Base-by-base conservation (phyloP, 2,113 vertebrate species). In the Lepisosteus osseus region DNA sequence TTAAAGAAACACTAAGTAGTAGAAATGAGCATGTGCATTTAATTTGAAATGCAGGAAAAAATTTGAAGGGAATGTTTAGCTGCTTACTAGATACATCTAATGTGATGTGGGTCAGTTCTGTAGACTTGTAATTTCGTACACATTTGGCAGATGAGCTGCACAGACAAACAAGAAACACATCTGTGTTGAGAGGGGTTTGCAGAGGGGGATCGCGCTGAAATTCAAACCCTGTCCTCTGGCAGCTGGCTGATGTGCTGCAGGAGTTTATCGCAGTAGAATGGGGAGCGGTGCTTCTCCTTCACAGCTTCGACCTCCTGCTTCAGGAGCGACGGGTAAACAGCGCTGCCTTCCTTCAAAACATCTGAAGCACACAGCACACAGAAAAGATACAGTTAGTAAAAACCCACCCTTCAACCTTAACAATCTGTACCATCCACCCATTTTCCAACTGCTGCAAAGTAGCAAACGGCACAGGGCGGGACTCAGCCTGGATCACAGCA, bases 341-440 rank as follows among this genome's bases (percentile, higher is more conserved):
- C 0, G 1, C 95, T 90, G 70, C 92, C 93, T 59, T 87, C 87
- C 79, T 93, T 96, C 71, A 99, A 87, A 76, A 94, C 87, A 42
- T 95, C 97, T 99, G 86, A 29, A 29, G 12, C 72, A 43, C 3
- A 57, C n/a, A 43, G 65, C 3, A 69, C 7, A 63, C 6, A 82
- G 43, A 59, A 42, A 15, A 15, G 42, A n/a, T 14, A 15, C 29
- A 14, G 29, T 69, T 3, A 69, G 65, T 9, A 29, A 12, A 59
- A 59, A 43, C 2, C 6, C 1, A 29, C 29, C 29, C 29, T 29
- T 29, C 29, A 29, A 29, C 29, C 29, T 29, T 29, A 29, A 29
- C 29, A 29, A 29, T 29, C 29, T 29, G 29, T 29, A 29, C 29
- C 29, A 29, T 29, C 29, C 29, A 29, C 29, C 29, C 29, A 29